These are phyloP conservation scores for Lepidurus arcticus DNA, from an alignment of 1,140 invertebrate species.

Conservation along the genomic window DNA sequence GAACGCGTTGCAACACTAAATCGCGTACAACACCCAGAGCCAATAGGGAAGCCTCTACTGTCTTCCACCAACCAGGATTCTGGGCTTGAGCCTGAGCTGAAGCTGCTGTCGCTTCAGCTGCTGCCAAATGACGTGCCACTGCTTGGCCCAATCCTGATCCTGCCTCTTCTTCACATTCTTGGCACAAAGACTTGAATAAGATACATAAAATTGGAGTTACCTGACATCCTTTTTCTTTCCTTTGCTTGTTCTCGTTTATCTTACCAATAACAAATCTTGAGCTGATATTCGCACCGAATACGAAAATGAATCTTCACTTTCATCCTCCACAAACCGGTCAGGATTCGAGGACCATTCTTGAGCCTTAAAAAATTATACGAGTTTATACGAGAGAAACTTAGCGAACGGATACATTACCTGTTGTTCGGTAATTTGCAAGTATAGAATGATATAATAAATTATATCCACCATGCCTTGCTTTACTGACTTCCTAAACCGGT, in stretches of 20 bases:
- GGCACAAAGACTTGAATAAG: constrained; percentile 52
- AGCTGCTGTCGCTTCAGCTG: constrained; percentile 45
- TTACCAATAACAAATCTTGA: constrained; percentile 60
- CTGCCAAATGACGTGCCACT: constrained; percentile 58
- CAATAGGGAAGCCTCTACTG: constrained; percentile 66
- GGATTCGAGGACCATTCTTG: constrained; percentile 63
- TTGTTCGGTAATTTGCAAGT: constrained; percentile 72
- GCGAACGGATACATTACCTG: constrained; percentile 48
- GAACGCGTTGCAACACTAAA: constrained; percentile 53
- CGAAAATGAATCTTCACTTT: constrained; percentile 62
- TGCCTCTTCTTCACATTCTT: constrained; percentile 57
- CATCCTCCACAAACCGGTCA: constrained; percentile 71
- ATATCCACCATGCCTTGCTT: constrained; percentile 62
- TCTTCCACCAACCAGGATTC: constrained; percentile 63
- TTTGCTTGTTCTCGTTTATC: constrained; percentile 33
- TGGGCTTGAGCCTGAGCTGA: constrained; percentile 39
- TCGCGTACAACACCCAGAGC: constrained; percentile 56
- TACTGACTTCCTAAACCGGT: constrained; percentile 56
- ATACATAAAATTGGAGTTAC: constrained; percentile 30
- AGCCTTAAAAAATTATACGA: constrained; percentile 44
- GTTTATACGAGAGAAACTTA: not conserved
- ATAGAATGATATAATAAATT: constrained; percentile 67
- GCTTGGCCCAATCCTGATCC: constrained; percentile 57
- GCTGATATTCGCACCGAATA: constrained; percentile 70
- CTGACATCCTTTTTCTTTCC: not conserved